Base-by-base conservation (phyloP, 1,140 invertebrate genomes). In the Mya arenaria region DNA sequence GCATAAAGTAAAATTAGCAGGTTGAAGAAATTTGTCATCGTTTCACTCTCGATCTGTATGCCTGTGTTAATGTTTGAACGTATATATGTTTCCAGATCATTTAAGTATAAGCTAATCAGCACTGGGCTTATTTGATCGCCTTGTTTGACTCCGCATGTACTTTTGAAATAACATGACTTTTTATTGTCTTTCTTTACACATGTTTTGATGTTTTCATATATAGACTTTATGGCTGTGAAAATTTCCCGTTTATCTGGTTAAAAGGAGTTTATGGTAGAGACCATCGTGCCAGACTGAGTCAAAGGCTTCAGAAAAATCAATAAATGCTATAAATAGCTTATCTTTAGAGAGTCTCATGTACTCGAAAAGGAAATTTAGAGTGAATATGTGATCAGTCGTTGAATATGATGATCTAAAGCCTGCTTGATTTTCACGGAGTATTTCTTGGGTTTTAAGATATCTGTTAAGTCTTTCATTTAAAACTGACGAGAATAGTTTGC, bases 401-500 rank as follows among this genome's bases (percentile, higher is more conserved):
- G 56, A 73, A 55, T 63, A 74, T 15, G 25, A 39, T n/a, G 32
- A 28, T 44, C 68, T 25, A 55, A 82, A 82, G 23, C 79, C 79
- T 30, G 79, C 58, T 74, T 77, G 81, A 25, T 65, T 39, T 60
- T 72, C 34, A 15, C 17, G 13, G 3, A 75, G 32, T 13, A 77
- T 10, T 30, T 77, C 48, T 41, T 77, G 25, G 6, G 62, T 48
- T 25, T 66, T 28, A 6, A 66, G 44, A 48, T 48, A 83, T n/a
- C 36, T n/a, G 34, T 55, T 77, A 28, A 83, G n/a, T 36, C 81
- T 13, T 6, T 56, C 1, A 69, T 78, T 66, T 23, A 77, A 37
- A n/a, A 83, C 32, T 1, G 60, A n/a, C n/a, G 62, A 77, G 37
- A 83, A 83, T 1, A 83, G 6, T 78, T 83, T 83, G 4, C 73